These are phyloP conservation scores for Phodopus roborovskii DNA, from an alignment of 2,113 vertebrate genomes.

Conservation along the genomic window DNA sequence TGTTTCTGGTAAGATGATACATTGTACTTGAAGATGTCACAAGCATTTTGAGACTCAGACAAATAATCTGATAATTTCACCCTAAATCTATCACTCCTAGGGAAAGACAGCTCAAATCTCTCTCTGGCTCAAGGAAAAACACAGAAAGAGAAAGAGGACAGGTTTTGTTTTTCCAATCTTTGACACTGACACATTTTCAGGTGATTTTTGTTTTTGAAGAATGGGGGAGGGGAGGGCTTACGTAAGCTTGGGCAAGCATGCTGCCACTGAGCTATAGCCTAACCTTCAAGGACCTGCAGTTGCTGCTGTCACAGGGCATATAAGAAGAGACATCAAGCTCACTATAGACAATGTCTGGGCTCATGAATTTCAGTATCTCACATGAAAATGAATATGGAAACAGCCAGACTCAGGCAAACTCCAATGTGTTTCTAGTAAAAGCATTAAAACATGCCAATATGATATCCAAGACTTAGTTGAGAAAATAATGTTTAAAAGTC, in stretches of 20 bases:
- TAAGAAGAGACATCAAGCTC: neutral
- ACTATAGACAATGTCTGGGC: neutral
- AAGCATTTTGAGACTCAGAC: constrained; percentile 67
- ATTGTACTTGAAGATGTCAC: constrained; percentile 57
- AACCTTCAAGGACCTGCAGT: constrained; percentile 53
- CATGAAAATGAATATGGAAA: neutral
- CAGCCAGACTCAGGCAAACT: neutral
- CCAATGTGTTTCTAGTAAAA: neutral
- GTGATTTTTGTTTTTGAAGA: neutral
- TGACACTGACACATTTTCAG: constrained; percentile 55
- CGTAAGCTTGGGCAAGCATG: neutral
- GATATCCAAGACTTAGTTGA: neutral
- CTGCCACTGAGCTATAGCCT: neutral
- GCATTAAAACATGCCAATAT: neutral
- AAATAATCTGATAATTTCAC: constrained; percentile 68
- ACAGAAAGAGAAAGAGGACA: fast-evolving
- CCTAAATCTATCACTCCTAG: neutral
- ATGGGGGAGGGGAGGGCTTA: neutral
- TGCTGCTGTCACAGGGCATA: constrained; percentile 49
- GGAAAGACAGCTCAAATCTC: constrained; percentile 27
- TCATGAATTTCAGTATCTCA: constrained; percentile 23
- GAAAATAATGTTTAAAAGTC: neutral
- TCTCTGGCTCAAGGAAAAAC: neutral
- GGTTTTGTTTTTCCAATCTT: constrained; percentile 36
- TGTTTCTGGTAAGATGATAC: constrained; percentile 29